A percentile compares a stretch with the other conserved stretches of the same genome.
Conservation (phyloP, 2,797 vertebrate genomes). For the Parambassis ranga region DNA sequence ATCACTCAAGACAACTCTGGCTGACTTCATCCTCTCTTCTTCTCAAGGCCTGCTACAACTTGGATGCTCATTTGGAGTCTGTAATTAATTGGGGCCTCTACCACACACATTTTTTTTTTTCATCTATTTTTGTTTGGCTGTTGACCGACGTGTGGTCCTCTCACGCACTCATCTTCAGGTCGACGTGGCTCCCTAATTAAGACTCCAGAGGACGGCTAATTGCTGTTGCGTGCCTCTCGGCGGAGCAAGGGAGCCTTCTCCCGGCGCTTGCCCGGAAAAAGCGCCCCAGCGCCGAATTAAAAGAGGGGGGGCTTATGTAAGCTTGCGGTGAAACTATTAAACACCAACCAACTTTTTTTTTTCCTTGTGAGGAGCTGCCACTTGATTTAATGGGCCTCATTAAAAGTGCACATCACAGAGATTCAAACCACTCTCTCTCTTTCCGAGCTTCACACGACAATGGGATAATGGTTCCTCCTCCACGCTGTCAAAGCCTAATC, state of each 20-base stretch:
- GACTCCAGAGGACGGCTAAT: conserved; percentile 85
- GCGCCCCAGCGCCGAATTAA: conserved; percentile 72
- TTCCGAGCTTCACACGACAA: conserved; percentile 70
- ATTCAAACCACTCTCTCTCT: conserved; percentile 58
- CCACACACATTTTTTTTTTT: conserved; percentile 64
- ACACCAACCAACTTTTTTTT: conserved; percentile 79
- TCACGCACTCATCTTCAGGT: conserved; percentile 76
- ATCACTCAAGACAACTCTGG: conserved; percentile 37
- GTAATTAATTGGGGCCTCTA: conserved; percentile 79
- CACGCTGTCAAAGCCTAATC: conserved; percentile 65
- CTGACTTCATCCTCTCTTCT: conserved; percentile 45
- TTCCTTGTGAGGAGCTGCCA: conserved; percentile 81
- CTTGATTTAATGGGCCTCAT: conserved; percentile 84
- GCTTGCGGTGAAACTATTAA: conserved; percentile 82
- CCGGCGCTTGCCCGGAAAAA: conserved; percentile 76
- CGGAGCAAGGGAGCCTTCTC: conserved; percentile 75
- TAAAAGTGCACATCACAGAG: conserved; percentile 83
- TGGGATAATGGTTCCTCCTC: conserved; percentile 68
- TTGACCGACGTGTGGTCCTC: conserved; percentile 81
- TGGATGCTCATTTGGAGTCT: conserved; percentile 75
- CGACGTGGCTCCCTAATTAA: conserved; percentile 82
- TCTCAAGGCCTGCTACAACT: conserved; percentile 51
- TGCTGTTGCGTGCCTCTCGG: conserved; percentile 81
- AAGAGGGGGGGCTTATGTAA: conserved; percentile 82
- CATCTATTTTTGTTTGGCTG: conserved; percentile 84